Evolutionary conservation across 2,113 vertebrate species (phyloP).

Genomic region (Rhizomys pruinosus): DNA sequence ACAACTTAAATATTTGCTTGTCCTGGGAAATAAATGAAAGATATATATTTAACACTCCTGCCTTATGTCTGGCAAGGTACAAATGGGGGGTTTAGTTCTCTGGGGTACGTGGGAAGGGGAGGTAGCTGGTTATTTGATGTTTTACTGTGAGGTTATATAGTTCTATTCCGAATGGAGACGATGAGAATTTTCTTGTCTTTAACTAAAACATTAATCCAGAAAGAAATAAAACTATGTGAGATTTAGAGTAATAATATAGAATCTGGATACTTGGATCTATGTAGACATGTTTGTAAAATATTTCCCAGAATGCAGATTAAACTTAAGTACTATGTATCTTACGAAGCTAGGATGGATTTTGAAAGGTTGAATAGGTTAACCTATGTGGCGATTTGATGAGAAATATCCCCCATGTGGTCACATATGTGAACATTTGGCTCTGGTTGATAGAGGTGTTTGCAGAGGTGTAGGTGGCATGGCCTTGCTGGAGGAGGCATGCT

Average conservation of each 20-base stretch:
- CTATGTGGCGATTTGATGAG: too few species aligned
- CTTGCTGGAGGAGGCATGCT: too few species aligned
- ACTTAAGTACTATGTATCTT: not conserved
- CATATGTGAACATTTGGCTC: too few species aligned
- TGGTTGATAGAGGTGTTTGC: too few species aligned
- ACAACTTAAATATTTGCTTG: not conserved
- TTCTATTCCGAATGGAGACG: not conserved
- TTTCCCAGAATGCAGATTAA: not conserved
- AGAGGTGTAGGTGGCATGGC: too few species aligned
- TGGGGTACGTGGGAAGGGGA: not conserved
- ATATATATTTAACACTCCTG: not conserved
- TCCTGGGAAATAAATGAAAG: not conserved
- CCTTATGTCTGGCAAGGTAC: not conserved
- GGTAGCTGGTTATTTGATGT: not conserved
- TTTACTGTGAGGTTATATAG: not conserved
- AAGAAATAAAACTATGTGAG: not conserved
- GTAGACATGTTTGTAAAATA: not conserved
- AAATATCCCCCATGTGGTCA: too few species aligned
- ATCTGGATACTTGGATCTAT: not conserved
- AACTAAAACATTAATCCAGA: not conserved
- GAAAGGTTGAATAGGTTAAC: not conserved
- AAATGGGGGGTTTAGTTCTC: not conserved
- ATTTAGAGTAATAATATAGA: not conserved
- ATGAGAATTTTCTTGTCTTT: not conserved
- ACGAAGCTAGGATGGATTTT: not conserved